Percentiles rank a stretch among this genome's conserved stretches.
Evolutionary conservation across 2,113 vertebrate genomes (phyloP).

Genomic region (Ondatra zibethicus): DNA sequence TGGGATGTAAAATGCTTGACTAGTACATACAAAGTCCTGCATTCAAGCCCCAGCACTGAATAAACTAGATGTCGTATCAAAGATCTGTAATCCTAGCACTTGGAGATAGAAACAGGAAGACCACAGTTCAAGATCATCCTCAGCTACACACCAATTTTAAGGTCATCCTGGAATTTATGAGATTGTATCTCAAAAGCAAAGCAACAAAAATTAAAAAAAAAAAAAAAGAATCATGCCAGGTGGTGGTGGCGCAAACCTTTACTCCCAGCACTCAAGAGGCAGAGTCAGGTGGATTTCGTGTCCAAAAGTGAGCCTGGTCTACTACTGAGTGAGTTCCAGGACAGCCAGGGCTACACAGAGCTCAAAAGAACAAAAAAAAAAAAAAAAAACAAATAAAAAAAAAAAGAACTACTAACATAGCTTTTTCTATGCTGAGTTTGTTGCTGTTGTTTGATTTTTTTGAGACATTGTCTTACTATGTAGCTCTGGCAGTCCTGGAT

Average conservation of each 20-base stretch:
- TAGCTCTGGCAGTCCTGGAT: not conserved
- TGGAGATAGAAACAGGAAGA: not conserved
- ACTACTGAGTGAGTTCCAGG: not conserved
- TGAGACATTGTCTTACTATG: not conserved
- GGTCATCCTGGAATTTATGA: not conserved
- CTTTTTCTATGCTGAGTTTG: constrained; percentile 35
- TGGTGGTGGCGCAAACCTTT: not conserved
- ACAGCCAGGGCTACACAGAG: not conserved
- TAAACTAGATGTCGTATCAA: not conserved
- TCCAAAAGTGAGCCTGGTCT: not conserved
- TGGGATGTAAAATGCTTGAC: not conserved
- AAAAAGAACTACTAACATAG: not conserved
- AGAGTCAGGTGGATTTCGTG: not conserved
- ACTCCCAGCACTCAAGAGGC: not conserved
- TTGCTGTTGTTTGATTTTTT: not conserved
- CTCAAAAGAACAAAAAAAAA: not conserved
- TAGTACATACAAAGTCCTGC: not conserved
- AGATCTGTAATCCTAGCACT: not conserved
- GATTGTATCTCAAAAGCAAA: not conserved
- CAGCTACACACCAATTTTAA: not conserved
- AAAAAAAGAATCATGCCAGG: not conserved
- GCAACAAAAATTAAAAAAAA: not conserved
- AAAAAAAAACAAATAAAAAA: not conserved
- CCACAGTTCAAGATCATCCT: not conserved
- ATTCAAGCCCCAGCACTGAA: not conserved